A percentile compares a stretch with the other conserved stretches of the same genome.
Evolutionary conservation across 2,797 vertebrate species (phyloP).

Genomic region (Typhlichthys subterraneus): DNA sequence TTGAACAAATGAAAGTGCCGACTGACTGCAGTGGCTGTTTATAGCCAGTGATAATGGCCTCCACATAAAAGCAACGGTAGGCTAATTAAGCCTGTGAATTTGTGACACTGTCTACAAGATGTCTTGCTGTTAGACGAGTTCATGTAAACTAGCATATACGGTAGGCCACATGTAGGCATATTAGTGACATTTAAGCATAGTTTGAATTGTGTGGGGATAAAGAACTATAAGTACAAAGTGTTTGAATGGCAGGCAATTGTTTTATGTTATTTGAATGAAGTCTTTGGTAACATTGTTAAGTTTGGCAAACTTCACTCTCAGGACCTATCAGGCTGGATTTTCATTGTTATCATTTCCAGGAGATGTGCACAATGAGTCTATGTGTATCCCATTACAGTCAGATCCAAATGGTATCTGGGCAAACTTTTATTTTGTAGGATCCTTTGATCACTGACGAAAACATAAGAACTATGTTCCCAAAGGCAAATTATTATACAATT

Average conservation of each 20-base stretch:
- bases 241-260: not conserved
- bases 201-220: not conserved
- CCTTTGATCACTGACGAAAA: conserved; percentile 6
- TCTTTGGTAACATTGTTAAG: not conserved
- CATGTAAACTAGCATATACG: no score
- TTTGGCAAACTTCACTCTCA: not conserved
- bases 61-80: conserved; percentile 74
- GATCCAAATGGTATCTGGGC: conserved; percentile 8
- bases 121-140: conserved; percentile 1
- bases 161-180: not conserved
- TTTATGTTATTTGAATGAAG: not conserved
- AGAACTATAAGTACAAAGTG: not conserved
- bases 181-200: not conserved
- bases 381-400: conserved; percentile 4
- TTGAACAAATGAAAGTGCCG: conserved; percentile 56
- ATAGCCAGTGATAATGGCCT: conserved; percentile 79
- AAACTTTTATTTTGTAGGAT: conserved; percentile 16
- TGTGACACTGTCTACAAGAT: conserved; percentile 35
- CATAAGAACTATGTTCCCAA: conserved; percentile 13
- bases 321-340: conserved; percentile 6
- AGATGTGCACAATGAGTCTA: conserved; percentile 13
- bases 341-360: conserved; percentile 21
- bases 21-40: conserved; percentile 72
- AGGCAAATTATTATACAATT: conserved; percentile 11
- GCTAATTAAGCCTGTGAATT: conserved; percentile 67